These are phyloP conservation scores for Drosophila grimshawi DNA, from an alignment of 1,140 invertebrate species.

Conservation along the genomic window DNA sequence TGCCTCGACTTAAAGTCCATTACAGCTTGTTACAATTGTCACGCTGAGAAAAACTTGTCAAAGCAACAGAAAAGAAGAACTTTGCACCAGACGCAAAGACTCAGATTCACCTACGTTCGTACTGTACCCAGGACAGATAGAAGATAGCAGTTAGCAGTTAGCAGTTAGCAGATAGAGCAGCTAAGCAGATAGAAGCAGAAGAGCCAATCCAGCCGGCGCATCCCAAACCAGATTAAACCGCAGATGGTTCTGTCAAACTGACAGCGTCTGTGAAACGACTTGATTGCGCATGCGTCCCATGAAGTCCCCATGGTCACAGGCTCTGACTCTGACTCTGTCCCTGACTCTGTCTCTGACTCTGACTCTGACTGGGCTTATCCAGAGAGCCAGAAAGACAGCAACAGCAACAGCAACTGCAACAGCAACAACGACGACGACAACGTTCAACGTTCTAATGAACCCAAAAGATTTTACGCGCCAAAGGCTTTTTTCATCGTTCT, in stretches of 20 bases:
- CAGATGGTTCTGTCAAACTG: slow-evolving; percentile 81
- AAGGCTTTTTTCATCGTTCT: slow-evolving; percentile 73
- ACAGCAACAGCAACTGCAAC: slow-evolving; percentile 5
- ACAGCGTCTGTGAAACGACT: slow-evolving; percentile 72
- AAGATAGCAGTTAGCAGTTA: background rate
- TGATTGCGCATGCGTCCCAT: slow-evolving; percentile 67
- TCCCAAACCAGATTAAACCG: slow-evolving; percentile 76
- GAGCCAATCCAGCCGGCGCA: slow-evolving; percentile 37
- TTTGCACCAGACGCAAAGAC: slow-evolving; percentile 3
- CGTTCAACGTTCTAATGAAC: slow-evolving; percentile 82
- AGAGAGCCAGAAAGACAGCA: slow-evolving; percentile 9
- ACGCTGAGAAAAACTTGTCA: slow-evolving; percentile 20
- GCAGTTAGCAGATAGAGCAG: slow-evolving; percentile 11
- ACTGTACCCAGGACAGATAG: slow-evolving; percentile 55
- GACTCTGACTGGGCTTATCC: slow-evolving; percentile 36
- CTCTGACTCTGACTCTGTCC: background rate
- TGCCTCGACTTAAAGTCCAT: background rate
- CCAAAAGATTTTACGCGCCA: slow-evolving; percentile 81
- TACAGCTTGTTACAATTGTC: slow-evolving; percentile 37
- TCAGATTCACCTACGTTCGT: slow-evolving; percentile 46
- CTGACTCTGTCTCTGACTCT: slow-evolving; percentile 13
- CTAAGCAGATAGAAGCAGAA: background rate
- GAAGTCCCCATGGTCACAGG: slow-evolving; percentile 8
- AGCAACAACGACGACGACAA: slow-evolving; percentile 32
- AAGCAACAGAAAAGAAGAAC: slow-evolving; percentile 5